These are phyloP conservation scores for Parnassius glacialis DNA, from an alignment of 2,888 invertebrate species.

Conservation along the genomic window DNA sequence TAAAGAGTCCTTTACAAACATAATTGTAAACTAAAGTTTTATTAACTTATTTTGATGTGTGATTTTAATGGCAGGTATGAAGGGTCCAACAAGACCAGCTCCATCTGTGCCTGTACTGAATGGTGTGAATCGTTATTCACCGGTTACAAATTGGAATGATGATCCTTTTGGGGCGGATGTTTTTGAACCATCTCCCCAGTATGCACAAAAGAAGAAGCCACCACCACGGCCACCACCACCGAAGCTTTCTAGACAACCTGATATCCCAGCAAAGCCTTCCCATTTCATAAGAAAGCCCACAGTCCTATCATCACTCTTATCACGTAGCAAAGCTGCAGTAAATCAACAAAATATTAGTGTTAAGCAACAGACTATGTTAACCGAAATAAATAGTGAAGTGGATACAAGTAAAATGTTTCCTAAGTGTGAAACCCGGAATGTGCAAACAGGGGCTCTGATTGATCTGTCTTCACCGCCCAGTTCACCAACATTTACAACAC, in stretches of 20 bases:
- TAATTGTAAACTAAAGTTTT: background rate
- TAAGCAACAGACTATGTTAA: slow-evolving; percentile 42
- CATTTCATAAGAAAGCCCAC: slow-evolving; percentile 77
- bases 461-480: slow-evolving; percentile 87
- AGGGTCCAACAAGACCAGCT: slow-evolving; percentile 81
- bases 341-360: slow-evolving; percentile 37
- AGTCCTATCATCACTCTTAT: slow-evolving; percentile 63
- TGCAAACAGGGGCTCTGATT: slow-evolving; percentile 82
- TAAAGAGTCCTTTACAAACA: background rate
- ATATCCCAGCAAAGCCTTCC: slow-evolving; percentile 72
- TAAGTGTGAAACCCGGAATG: slow-evolving; percentile 70
- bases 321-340: slow-evolving; percentile 55
- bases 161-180: slow-evolving; percentile 75
- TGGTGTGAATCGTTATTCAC: slow-evolving; percentile 68
- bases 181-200: slow-evolving; percentile 69
- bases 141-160: slow-evolving; percentile 79
- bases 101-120: slow-evolving; percentile 77
- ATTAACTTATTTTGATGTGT: background rate
- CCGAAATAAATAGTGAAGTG: slow-evolving; percentile 54
- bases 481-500: slow-evolving; percentile 87
- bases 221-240: slow-evolving; percentile 88
- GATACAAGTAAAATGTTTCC: slow-evolving; percentile 67
- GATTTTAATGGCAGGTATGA: slow-evolving; percentile 73
- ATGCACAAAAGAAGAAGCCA: slow-evolving; percentile 83
- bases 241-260: slow-evolving; percentile 59